phyloP scores from a whole-genome alignment of 2,797 vertebrate genomes.

The Peromyscus nudipes region DNA sequence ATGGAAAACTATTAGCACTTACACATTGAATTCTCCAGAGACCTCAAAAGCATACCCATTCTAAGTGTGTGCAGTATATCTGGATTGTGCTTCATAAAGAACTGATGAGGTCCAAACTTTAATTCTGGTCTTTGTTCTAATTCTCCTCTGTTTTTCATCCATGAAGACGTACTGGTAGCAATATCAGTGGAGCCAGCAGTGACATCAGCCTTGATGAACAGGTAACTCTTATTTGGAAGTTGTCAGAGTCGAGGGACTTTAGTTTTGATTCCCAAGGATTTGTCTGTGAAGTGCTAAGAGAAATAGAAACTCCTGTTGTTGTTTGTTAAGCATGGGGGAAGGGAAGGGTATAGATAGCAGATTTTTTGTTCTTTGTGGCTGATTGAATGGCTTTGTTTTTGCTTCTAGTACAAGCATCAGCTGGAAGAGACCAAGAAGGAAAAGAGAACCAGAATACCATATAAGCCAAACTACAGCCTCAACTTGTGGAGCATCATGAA shows the following conservation, averaged over 20 bases:
- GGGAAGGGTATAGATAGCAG: conserved; percentile 24
- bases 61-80: background rate
- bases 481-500: conserved; percentile 99
- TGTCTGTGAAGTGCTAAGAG: background rate
- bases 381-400: conserved; percentile 41
- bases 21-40: background rate
- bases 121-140: background rate
- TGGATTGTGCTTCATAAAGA: background rate
- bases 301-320: background rate
- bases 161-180: conserved; percentile 96
- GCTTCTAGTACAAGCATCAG: conserved; percentile 88
- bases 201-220: conserved; percentile 96
- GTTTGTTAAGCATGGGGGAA: background rate
- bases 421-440: conserved; percentile 91
- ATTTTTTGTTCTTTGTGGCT: conserved; percentile 67
- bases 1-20: background rate
- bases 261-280: background rate
- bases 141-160: background rate
- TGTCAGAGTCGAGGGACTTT: background rate
- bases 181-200: conserved; percentile 95
- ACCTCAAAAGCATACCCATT: background rate
- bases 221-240: conserved; percentile 81
- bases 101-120: background rate
- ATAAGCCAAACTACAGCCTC: conserved; percentile 98
- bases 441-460: conserved; percentile 94